These are phyloP conservation scores for Scrobipalpa costella DNA, from an alignment of 2,888 invertebrate species.

Conservation along the genomic window DNA sequence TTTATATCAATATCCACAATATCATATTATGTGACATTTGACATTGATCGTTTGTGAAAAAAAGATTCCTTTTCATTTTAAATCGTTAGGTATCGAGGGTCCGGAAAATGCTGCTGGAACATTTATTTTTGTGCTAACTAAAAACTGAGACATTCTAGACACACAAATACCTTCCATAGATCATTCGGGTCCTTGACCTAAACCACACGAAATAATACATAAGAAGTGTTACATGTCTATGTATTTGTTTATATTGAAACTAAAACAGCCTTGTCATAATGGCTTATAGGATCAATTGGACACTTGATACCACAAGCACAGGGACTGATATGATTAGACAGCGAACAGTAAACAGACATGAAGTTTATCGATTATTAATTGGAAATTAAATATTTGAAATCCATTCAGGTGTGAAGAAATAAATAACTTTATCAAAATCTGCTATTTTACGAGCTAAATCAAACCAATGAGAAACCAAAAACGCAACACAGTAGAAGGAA, in stretches of 20 bases:
- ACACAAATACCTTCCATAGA: no score
- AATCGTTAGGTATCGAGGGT: no score
- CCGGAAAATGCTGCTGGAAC: no score
- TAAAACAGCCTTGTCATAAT: slow-evolving; percentile 2
- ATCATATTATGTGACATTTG: no score
- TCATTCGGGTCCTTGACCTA: not conserved
- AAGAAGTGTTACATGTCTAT: not conserved
- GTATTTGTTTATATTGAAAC: not conserved
- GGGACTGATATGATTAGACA: slow-evolving; percentile 22
- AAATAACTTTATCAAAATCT: no score
- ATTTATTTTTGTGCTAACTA: no score
- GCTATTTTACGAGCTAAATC: no score
- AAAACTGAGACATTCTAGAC: no score
- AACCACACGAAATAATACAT: not conserved
- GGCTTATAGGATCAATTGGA: slow-evolving; percentile 13
- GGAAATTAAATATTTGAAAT: not conserved
- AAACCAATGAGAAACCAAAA: no score
- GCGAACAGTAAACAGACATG: slow-evolving; percentile 22
- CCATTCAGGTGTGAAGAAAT: not conserved
- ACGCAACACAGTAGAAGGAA: no score
- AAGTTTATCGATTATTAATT: not conserved
- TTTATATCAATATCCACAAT: not conserved
- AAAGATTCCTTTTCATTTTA: no score
- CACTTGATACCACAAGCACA: slow-evolving; percentile 20
- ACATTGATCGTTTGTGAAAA: no score